Base-by-base conservation (phyloP, 2,888 invertebrate species). In the Trissolcus japonicus region DNA sequence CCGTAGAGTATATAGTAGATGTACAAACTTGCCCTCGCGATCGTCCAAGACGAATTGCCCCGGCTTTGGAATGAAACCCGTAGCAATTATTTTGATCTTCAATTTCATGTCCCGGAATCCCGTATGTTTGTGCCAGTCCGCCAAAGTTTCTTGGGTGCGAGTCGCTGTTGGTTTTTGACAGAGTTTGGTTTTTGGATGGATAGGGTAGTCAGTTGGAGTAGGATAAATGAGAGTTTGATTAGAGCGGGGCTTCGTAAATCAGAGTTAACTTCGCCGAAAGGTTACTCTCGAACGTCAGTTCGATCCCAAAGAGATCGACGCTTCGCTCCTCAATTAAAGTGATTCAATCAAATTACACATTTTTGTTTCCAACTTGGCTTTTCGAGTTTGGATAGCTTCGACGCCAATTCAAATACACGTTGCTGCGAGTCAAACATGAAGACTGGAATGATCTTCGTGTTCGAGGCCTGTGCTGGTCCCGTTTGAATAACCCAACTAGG, bases 81-180 rank as follows among this genome's bases (percentile, higher is more conserved):
- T 41, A 14, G 17, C 43, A 29, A 59, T 67, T 67, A 67, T 67
- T 67, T 57, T 67, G 51, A 66, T 66, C 57, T 56, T 66, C 50
- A 57, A 48, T 65, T 65, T 46, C 55, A n/a, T 19, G 41, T 48
- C 50, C 16, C 9, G 41, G 57, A 35, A 55, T 59, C 43, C 43
- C 43, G 53, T 57, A 41, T 14, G 19, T 57, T 66, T 14, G 35
- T 40, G 21, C 16, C 19, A 16, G 25, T 4, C 11, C 17, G n/a
- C 4, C 40, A 19, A 59, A 48, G 51, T 59, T 59, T 59, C 13
- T 4, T 6, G 7, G 40, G 16, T 35, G 11, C 35, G 17, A 17
- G 63, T 63, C 17, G 11, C 1, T 55, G 55, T 65, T 56, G 50
- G 43, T 65, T 65, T 65, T 65, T 54, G 17, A 35, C 14, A 6